Percentiles rank a stretch among this genome's conserved stretches.
phyloP scores from a whole-genome alignment of 2,888 invertebrate species.

The Diarsia mendica region DNA sequence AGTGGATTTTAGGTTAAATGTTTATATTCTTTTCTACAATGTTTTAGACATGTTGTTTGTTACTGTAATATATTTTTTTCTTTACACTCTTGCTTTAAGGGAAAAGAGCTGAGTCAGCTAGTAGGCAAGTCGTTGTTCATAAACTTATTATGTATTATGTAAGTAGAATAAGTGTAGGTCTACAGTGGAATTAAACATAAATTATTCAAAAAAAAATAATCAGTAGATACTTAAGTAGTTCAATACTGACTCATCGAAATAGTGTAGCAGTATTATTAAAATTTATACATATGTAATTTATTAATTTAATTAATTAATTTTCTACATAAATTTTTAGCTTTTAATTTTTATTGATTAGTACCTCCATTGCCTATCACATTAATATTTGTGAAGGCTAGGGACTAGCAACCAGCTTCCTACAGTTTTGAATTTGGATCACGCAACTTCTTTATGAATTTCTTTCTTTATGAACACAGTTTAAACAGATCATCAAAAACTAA shows the following conservation, averaged over 20 bases:
- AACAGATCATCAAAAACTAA: not conserved
- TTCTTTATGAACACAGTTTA: not conserved
- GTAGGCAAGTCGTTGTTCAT: not conserved
- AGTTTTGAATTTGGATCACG: not conserved
- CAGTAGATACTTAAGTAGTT: too few species aligned
- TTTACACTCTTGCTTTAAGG: not conserved
- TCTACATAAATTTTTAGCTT: constrained; percentile 7
- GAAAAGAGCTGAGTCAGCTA: not conserved
- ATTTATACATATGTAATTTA: too few species aligned
- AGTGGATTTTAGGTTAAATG: constrained; percentile 62
- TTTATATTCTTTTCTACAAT: constrained; percentile 56
- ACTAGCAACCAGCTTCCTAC: constrained; percentile 1
- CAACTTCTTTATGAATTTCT: not conserved
- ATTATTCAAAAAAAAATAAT: not conserved
- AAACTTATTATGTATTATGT: not conserved
- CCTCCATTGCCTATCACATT: not conserved
- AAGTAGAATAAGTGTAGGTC: too few species aligned
- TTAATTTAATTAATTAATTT: too few species aligned
- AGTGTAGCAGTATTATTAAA: too few species aligned
- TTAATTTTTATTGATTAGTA: not conserved
- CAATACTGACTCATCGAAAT: constrained; percentile 1
- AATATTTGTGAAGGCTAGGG: not conserved
- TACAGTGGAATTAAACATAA: not conserved
- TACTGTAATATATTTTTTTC: constrained; percentile 11
- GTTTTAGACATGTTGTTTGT: constrained; percentile 40